A percentile compares a stretch with the other conserved stretches of the same genome.
These are phyloP conservation scores for Lobophora halterata DNA, from an alignment of 2,888 invertebrate species.

Conservation along the genomic window DNA sequence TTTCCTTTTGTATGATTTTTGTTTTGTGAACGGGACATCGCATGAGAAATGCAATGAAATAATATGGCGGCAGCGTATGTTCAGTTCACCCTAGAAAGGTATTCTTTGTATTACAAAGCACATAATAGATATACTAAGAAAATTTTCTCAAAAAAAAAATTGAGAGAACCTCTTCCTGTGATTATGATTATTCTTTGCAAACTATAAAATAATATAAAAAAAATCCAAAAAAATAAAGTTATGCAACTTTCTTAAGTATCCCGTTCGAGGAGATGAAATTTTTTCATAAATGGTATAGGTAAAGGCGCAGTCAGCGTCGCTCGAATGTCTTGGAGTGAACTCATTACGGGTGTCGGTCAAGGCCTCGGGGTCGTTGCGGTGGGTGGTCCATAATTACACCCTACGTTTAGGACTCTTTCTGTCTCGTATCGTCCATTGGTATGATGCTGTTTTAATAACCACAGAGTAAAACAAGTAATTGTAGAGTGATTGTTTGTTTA, in stretches of 20 bases:
- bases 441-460: constrained; percentile 6
- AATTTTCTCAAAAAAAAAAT: too few relatives aligned
- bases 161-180: too few relatives aligned
- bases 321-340: constrained; percentile 51
- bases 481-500: too few relatives aligned
- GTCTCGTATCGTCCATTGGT: constrained; percentile 14
- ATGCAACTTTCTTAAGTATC: too few relatives aligned
- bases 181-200: too few relatives aligned
- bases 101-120: too few relatives aligned
- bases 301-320: constrained; percentile 37
- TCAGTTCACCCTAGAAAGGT: not conserved
- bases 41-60: constrained; percentile 78
- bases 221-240: constrained; percentile 1
- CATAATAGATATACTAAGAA: too few relatives aligned
- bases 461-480: too few relatives aligned
- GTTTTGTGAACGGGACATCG: constrained; percentile 76
- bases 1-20: constrained; percentile 78
- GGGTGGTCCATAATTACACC: constrained; percentile 79
- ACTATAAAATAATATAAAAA: constrained; percentile 1
- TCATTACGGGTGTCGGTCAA: constrained; percentile 79
- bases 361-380: constrained; percentile 75
- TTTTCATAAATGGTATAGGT: constrained; percentile 23
- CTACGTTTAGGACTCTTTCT: constrained; percentile 61
- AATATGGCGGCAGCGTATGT: constrained; percentile 69
- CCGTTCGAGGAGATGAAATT: constrained; percentile 7